Evolutionary conservation across 2,113 vertebrate species (phyloP), one percentile per base, ranked within the genome.

Genomic region (Cavia aperea): DNA sequence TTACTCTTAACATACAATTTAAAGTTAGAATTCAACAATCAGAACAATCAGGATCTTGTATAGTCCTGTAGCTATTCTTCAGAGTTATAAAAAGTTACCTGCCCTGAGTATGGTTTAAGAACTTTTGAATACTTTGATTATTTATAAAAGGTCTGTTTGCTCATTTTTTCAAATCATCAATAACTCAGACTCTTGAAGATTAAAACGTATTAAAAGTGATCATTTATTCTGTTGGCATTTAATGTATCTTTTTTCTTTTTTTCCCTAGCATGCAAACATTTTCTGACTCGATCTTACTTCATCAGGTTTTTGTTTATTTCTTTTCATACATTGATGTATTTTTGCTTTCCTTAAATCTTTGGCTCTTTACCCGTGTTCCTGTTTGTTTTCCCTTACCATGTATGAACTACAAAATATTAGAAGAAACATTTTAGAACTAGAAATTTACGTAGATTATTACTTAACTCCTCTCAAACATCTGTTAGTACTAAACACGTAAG

Each of bases 261-360:
- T 98, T 97, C 97, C 97, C 98, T 97, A 98, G 98, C 98, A 98
- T 97, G 97, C 97, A 99, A 96, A 96, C 56, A 91, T 96, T 94
- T 96, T 98, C 97, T 98, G 98, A 98, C 97, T 98, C 97, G 98
- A 98, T 98, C 98, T 98, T 97, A 97, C 98, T 97, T 96, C 96
- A 97, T 96, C 98, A 98, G 98, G 98, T 98, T 99, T 99, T 98
- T 96, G 96, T 97, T 98, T 97, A 96, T 97, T 95, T 96, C 60
- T 95, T 97, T 97, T 95, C 88, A 82, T 23, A 88, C 33, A 93
- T 94, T 96, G 94, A 56, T 93, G 84, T 95, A 94, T 92, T 95
- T 95, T 96, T 96, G 2, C 13, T 97, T 96, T 96, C 62, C 86
- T 94, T 94, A 86, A 85, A 84, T 73, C 68, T 77, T 89, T 92